These are phyloP conservation scores for Pangasius krempfi DNA, from an alignment of 2,797 vertebrate genomes.

Conservation along the genomic window DNA sequence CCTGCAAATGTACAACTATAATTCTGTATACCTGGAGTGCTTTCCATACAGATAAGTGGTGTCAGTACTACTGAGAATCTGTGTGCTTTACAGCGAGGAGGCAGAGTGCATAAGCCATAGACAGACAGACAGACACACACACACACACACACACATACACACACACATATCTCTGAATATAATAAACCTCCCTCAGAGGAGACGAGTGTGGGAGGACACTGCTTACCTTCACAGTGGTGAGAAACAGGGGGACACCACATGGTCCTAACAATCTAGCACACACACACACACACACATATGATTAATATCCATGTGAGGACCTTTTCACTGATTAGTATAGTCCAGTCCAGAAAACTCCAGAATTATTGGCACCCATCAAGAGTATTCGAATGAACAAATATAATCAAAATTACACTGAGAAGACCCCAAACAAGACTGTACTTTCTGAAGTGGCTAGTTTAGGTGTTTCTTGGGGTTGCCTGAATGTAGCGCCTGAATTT, in stretches of 20 bases:
- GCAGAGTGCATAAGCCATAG: neutral
- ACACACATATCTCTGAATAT: neutral
- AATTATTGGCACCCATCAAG: neutral
- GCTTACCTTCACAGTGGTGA: constrained; percentile 12
- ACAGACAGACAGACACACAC: neutral
- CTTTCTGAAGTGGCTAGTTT: neutral
- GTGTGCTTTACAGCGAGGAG: neutral
- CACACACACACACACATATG: neutral
- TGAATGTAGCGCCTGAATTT: neutral
- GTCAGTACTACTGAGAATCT: constrained; percentile 9
- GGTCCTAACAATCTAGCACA: neutral
- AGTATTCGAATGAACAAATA: neutral
- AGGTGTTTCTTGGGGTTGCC: neutral
- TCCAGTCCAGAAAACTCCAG: neutral
- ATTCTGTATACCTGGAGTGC: neutral
- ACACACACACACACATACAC: neutral
- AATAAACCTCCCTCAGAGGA: constrained; percentile 5
- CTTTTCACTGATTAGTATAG: neutral
- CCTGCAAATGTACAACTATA: neutral
- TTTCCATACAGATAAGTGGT: neutral
- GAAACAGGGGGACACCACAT: constrained; percentile 12
- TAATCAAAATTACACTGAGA: neutral
- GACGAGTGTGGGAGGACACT: constrained; percentile 24
- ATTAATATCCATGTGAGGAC: neutral
- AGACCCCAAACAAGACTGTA: neutral